Percentiles rank a stretch among this genome's conserved stretches.
Conservation (phyloP, 2,113 vertebrate genomes). For the Chelonoidis abingdonii region DNA sequence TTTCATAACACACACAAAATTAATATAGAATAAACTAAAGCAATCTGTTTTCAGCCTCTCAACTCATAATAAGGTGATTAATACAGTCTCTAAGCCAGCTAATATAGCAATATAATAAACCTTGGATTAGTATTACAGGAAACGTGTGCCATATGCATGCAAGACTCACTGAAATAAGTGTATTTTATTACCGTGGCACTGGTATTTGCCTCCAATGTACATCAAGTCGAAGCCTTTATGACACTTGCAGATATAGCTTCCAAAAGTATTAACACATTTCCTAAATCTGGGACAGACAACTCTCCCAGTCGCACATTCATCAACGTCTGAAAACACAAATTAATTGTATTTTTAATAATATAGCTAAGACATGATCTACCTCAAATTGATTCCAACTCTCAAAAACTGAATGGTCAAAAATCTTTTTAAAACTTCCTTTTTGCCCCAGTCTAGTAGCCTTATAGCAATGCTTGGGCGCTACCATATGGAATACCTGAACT, state of each 20-base stretch:
- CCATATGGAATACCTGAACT: neutral
- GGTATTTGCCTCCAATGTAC: slow-evolving; percentile 95
- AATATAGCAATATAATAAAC: neutral
- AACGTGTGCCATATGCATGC: neutral
- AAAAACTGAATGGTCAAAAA: neutral
- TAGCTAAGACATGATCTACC: neutral
- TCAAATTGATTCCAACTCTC: neutral
- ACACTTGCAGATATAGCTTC: slow-evolving; percentile 98
- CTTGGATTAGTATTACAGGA: neutral
- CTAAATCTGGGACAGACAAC: slow-evolving; percentile 90
- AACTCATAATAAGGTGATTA: neutral
- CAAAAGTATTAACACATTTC: slow-evolving; percentile 97
- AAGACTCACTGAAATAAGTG: neutral
- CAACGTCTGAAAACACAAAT: slow-evolving; percentile 86
- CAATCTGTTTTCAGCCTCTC: neutral
- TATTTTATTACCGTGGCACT: slow-evolving; percentile 88
- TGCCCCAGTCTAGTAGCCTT: neutral
- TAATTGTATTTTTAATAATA: neutral
- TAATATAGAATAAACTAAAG: neutral
- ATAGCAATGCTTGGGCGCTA: neutral
- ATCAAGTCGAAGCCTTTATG: slow-evolving; percentile 93
- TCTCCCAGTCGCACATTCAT: slow-evolving; percentile 90
- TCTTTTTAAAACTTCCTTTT: neutral
- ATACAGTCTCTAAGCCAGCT: neutral
- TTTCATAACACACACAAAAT: neutral